Evolutionary conservation across 1,140 invertebrate genomes (phyloP).

Genomic region (Zophobas atratus): DNA sequence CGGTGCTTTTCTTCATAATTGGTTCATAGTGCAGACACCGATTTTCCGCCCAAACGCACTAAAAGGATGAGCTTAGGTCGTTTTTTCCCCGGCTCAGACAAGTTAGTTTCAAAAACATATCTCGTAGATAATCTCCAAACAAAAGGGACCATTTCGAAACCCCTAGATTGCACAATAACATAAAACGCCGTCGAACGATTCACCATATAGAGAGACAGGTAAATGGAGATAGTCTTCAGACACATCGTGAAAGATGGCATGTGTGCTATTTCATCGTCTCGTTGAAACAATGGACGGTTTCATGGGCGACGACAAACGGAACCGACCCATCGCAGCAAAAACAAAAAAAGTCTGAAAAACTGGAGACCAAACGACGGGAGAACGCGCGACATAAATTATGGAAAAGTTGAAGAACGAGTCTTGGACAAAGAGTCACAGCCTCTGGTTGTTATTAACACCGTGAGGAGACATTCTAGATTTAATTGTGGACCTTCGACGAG

Average conservation of each 20-base stretch:
- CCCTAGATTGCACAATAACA: slow-evolving; percentile 25
- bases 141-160: background rate
- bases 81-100: slow-evolving; percentile 17
- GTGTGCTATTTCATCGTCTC: slow-evolving; percentile 36
- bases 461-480: slow-evolving; percentile 19
- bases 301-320: slow-evolving; percentile 34
- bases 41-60: slow-evolving; percentile 42
- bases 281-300: slow-evolving; percentile 33
- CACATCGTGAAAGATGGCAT: slow-evolving; percentile 26
- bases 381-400: slow-evolving; percentile 57
- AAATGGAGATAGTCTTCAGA: slow-evolving; percentile 37
- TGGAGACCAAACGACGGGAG: slow-evolving; percentile 42
- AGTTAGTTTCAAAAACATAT: background rate
- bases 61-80: slow-evolving; percentile 46
- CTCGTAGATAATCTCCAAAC: slow-evolving; percentile 34
- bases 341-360: slow-evolving; percentile 25
- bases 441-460: slow-evolving; percentile 15
- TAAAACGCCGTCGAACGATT: slow-evolving; percentile 1
- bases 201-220: slow-evolving; percentile 13
- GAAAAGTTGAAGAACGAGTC: slow-evolving; percentile 58
- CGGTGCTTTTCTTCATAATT: background rate
- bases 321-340: slow-evolving; percentile 17
- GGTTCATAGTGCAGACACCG: slow-evolving; percentile 1
- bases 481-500: background rate
- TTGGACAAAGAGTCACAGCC: slow-evolving; percentile 36